Percentiles rank a stretch among this genome's conserved stretches.
Conservation (phyloP, 2,888 invertebrate genomes). For the Caenorhabditis doughertyi region DNA sequence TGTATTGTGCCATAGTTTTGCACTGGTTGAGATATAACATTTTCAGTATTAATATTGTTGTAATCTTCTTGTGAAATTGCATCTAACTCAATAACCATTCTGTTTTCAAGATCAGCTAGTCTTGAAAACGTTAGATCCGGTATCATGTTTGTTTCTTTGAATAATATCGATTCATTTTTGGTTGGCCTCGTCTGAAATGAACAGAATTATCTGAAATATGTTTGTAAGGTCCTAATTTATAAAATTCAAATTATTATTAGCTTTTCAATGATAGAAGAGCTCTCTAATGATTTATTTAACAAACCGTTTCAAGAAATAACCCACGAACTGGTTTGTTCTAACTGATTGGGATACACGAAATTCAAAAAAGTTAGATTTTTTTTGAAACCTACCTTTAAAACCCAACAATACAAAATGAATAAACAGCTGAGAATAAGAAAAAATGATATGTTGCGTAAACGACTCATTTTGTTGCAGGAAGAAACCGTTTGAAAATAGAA, state of each 20-base stretch:
- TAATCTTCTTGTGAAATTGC: slow-evolving; percentile 16
- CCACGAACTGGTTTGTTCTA: no score
- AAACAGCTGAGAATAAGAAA: background rate
- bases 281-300: background rate
- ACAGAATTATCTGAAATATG: no score
- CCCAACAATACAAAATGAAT: slow-evolving; percentile 14
- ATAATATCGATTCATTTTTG: background rate
- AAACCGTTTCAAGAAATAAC: no score
- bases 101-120: slow-evolving; percentile 39
- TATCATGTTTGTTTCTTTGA: slow-evolving; percentile 24
- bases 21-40: background rate
- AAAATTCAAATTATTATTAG: no score
- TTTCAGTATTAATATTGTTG: slow-evolving; percentile 2
- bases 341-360: background rate
- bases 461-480: slow-evolving; percentile 15
- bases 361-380: background rate
- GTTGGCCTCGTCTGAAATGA: slow-evolving; percentile 29
- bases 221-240: no score
- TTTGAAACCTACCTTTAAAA: slow-evolving; percentile 26
- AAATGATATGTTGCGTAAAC: background rate
- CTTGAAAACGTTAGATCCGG: slow-evolving; percentile 47
- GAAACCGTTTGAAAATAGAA: background rate
- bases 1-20: background rate
- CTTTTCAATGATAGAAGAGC: no score
- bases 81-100: slow-evolving; percentile 30